Evolutionary conservation across 1,140 invertebrate genomes (phyloP).

Genomic region (Catajapyx aquilonaris): DNA sequence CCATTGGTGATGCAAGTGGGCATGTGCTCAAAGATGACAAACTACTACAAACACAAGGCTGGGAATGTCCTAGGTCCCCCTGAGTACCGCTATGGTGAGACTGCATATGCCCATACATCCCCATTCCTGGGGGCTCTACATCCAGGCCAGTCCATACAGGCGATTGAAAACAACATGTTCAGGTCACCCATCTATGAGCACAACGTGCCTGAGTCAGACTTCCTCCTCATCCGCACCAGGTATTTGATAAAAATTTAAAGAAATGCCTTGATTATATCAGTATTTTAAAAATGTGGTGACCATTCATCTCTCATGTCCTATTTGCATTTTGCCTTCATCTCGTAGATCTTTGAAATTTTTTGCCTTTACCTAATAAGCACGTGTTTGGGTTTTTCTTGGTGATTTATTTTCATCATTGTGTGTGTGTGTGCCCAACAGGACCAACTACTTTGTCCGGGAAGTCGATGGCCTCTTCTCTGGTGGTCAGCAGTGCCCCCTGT

Average conservation of each 20-base stretch:
- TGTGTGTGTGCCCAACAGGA: constrained; percentile 27
- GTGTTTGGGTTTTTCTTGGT: background rate
- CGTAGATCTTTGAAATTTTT: background rate
- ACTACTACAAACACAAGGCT: constrained; percentile 90
- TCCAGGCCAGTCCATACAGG: constrained; percentile 79
- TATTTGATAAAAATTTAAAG: constrained; percentile 11
- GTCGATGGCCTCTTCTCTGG: constrained; percentile 75
- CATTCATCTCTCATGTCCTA: background rate
- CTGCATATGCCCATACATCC: constrained; percentile 87
- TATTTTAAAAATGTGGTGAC: background rate
- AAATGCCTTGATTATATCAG: background rate
- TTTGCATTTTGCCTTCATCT: background rate
- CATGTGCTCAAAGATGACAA: constrained; percentile 98
- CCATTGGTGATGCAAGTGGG: constrained; percentile 46
- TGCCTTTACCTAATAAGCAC: background rate
- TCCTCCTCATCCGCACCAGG: constrained; percentile 79
- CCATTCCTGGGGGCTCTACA: constrained; percentile 87
- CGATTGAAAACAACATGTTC: constrained; percentile 97
- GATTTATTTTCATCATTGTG: background rate
- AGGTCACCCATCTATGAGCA: constrained; percentile 89
- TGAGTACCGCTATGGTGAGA: constrained; percentile 77
- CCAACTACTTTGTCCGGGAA: constrained; percentile 77
- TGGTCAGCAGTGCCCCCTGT: constrained; percentile 90
- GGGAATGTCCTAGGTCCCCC: constrained; percentile 80
- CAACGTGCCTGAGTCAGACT: constrained; percentile 58